Evolutionary conservation across 2,888 invertebrate species (phyloP).

Genomic region (Melieria omissa): DNA sequence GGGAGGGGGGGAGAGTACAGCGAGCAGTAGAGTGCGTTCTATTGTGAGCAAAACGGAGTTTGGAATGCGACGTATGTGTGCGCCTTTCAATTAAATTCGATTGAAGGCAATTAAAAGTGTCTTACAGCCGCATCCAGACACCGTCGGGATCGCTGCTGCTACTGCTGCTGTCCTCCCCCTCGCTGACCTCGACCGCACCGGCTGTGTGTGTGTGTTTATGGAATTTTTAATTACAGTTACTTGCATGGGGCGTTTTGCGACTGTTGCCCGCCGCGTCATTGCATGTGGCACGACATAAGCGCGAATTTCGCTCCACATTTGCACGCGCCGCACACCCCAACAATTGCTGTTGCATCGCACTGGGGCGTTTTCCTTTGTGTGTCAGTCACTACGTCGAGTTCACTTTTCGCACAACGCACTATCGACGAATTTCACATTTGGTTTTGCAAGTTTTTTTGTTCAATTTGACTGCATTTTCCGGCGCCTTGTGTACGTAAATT

Average conservation of each 20-base stretch:
- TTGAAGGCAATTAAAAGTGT: slow-evolving; percentile 58
- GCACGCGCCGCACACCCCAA: too few relatives aligned
- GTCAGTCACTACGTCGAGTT: too few relatives aligned
- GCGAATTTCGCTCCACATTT: not conserved
- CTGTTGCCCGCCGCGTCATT: not conserved
- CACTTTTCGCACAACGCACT: too few relatives aligned
- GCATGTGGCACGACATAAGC: not conserved
- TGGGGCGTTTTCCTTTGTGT: too few relatives aligned
- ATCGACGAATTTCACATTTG: too few relatives aligned
- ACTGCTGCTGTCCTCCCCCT: not conserved
- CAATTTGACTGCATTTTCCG: too few relatives aligned
- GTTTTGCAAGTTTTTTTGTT: too few relatives aligned
- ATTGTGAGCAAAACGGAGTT: not conserved
- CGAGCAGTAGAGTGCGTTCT: too few relatives aligned
- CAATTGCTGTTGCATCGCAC: too few relatives aligned
- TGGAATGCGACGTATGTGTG: slow-evolving; percentile 32
- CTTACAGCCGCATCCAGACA: slow-evolving; percentile 27
- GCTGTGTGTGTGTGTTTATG: not conserved
- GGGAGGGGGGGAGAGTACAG: too few relatives aligned
- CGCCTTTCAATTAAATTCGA: slow-evolving; percentile 56
- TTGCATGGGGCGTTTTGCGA: slow-evolving; percentile 2
- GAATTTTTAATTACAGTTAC: slow-evolving; percentile 27
- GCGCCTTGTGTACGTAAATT: too few relatives aligned
- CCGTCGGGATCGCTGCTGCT: not conserved
- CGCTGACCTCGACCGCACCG: not conserved